Conservation (phyloP, 2,888 invertebrate species). For the Biston betularia region DNA sequence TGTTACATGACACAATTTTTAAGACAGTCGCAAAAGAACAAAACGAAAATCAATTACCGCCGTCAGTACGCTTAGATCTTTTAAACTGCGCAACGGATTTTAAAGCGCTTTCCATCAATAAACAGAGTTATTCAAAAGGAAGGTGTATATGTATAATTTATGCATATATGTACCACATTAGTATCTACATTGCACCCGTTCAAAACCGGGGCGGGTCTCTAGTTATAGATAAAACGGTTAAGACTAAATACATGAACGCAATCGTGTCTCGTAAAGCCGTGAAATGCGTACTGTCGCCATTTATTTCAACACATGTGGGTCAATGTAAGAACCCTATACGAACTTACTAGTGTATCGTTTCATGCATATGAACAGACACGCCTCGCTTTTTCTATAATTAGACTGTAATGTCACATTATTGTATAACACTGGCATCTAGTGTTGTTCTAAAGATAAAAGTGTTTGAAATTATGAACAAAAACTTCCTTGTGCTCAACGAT, state of each 20-base stretch:
- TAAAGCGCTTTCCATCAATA: too few relatives aligned
- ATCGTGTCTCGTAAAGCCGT: slow-evolving; percentile 58
- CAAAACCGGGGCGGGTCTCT: too few relatives aligned
- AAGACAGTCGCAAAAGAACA: too few relatives aligned
- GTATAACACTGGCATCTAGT: slow-evolving; percentile 25
- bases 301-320: slow-evolving; percentile 81
- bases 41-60: too few relatives aligned
- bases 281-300: slow-evolving; percentile 58
- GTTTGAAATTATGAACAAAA: neutral
- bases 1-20: too few relatives aligned
- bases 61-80: too few relatives aligned
- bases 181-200: too few relatives aligned
- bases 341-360: slow-evolving; percentile 51
- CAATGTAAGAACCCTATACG: slow-evolving; percentile 67
- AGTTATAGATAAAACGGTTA: slow-evolving; percentile 24
- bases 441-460: slow-evolving; percentile 7
- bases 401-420: slow-evolving; percentile 62
- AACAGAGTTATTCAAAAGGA: too few relatives aligned
- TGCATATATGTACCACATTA: too few relatives aligned
- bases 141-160: too few relatives aligned
- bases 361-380: slow-evolving; percentile 66
- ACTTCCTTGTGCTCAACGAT: too few relatives aligned
- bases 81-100: too few relatives aligned
- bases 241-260: slow-evolving; percentile 55
- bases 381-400: slow-evolving; percentile 70